Conservation (phyloP, 2,888 invertebrate genomes). For the Heliconius cydno region DNA sequence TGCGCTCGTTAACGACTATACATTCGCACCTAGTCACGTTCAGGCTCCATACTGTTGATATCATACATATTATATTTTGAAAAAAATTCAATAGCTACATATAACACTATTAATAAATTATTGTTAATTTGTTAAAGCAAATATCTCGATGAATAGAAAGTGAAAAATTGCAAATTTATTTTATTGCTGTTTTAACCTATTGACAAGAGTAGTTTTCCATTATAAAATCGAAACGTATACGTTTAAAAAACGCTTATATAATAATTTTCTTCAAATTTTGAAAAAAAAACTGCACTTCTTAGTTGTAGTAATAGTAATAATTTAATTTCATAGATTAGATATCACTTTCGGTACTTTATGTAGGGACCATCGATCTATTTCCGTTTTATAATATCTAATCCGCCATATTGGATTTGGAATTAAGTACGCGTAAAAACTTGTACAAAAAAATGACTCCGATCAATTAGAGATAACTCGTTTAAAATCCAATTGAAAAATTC, state of each 20-base stretch:
- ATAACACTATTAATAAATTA: neutral
- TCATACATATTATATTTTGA: neutral
- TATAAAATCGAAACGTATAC: no score
- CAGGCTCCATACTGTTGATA: neutral
- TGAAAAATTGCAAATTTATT: no score
- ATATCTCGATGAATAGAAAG: neutral
- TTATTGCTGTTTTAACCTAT: no score
- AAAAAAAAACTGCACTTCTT: no score
- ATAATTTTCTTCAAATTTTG: no score
- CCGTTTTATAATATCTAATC: neutral
- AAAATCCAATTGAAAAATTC: neutral
- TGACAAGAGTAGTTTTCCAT: no score
- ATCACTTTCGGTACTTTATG: no score
- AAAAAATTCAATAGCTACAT: neutral
- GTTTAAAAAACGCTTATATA: no score
- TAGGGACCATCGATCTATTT: neutral
- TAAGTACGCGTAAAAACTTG: neutral
- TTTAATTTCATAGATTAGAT: no score
- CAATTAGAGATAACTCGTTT: neutral
- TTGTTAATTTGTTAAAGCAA: neutral
- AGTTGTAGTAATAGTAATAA: no score
- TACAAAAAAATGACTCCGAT: neutral
- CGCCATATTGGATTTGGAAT: neutral
- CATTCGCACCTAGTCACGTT: constrained; percentile 21
- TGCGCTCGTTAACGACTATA: constrained; percentile 34